Evolutionary conservation across 2,797 vertebrate species (phyloP).

Genomic region (Pristis pectinata): DNA sequence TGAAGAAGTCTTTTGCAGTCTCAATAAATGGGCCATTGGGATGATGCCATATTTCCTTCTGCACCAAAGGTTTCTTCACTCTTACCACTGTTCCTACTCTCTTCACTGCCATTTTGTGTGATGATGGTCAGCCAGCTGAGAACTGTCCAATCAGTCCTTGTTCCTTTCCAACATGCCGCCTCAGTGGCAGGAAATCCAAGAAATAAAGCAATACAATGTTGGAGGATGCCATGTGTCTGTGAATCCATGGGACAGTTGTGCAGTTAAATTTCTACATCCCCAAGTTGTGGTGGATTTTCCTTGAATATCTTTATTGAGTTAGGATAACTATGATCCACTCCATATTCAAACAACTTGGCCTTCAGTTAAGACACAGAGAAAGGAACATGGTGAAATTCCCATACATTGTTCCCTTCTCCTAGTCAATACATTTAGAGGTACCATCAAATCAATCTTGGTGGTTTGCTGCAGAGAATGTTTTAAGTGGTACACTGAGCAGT

Average conservation of each 20-base stretch:
- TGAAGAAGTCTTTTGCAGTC: no score
- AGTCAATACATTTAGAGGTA: not conserved
- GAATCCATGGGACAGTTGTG: slow-evolving; percentile 60
- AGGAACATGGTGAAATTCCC: no score
- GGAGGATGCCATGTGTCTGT: slow-evolving; percentile 79
- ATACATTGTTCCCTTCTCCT: no score
- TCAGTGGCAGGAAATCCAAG: slow-evolving; percentile 78
- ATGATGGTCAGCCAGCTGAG: slow-evolving; percentile 87
- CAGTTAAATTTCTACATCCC: not conserved
- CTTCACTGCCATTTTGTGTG: slow-evolving; percentile 63
- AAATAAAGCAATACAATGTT: slow-evolving; percentile 72
- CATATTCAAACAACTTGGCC: not conserved
- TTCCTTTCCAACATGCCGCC: slow-evolving; percentile 72
- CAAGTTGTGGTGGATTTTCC: not conserved
- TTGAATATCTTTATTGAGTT: not conserved
- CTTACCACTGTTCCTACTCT: slow-evolving; percentile 75
- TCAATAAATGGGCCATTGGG: slow-evolving; percentile 51
- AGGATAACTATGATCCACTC: no score
- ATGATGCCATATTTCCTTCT: slow-evolving; percentile 75
- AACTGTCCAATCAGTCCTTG: slow-evolving; percentile 76
- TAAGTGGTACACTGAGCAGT: no score
- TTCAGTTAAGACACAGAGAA: not conserved
- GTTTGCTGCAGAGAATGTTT: no score
- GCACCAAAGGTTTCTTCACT: slow-evolving; percentile 65
- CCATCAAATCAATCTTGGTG: not conserved